A percentile compares a stretch with the other conserved stretches of the same genome.
These are phyloP conservation scores for Amiota mariae DNA, from an alignment of 2,888 invertebrate species.

Conservation along the genomic window DNA sequence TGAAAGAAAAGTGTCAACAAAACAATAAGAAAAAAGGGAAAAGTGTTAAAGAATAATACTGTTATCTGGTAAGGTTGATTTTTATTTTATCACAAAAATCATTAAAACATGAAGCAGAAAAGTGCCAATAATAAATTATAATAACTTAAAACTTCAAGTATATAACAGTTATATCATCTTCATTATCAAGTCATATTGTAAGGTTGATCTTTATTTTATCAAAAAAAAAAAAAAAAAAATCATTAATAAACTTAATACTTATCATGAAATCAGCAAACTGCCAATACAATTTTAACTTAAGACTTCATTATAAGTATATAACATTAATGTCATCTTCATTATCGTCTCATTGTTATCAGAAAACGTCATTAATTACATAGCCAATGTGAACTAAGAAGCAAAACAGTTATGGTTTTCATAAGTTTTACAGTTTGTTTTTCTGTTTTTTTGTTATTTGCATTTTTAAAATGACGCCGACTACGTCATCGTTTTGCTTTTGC, in stretches of 20 bases:
- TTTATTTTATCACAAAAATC: too few relatives aligned
- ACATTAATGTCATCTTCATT: neutral
- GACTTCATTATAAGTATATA: neutral
- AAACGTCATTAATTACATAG: neutral
- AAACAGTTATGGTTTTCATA: neutral
- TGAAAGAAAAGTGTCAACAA: neutral
- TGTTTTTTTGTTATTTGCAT: neutral
- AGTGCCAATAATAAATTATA: neutral
- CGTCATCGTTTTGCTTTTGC: conserved; percentile 24
- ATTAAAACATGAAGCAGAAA: neutral
- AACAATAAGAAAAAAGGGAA: neutral
- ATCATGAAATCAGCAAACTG: too few relatives aligned
- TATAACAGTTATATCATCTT: neutral
- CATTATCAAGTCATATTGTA: neutral
- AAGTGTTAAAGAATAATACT: neutral
- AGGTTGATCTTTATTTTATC: too few relatives aligned
- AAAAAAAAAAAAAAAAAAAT: too few relatives aligned
- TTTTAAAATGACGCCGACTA: neutral
- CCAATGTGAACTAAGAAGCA: too few relatives aligned
- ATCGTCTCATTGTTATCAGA: neutral
- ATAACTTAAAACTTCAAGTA: conserved; percentile 6
- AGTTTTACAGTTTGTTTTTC: neutral
- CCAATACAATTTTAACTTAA: too few relatives aligned
- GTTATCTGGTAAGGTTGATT: too few relatives aligned
- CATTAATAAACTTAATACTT: too few relatives aligned